These are phyloP conservation scores for Limonius californicus DNA, from an alignment of 1,140 invertebrate species.

Conservation along the genomic window DNA sequence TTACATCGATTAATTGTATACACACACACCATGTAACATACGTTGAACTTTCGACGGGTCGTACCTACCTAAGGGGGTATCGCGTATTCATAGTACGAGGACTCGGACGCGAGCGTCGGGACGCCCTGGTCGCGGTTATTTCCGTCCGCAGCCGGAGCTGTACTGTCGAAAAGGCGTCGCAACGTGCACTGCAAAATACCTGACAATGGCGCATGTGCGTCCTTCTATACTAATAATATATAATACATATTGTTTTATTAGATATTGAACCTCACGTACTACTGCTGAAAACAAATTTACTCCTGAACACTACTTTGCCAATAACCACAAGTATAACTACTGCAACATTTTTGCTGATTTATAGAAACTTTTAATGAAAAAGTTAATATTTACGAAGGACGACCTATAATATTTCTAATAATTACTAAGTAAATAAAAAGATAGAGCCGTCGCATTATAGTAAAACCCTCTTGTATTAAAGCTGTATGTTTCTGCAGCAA, in stretches of 20 bases:
- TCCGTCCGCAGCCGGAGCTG: constrained; percentile 39
- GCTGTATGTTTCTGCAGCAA: too few relatives aligned
- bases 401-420: too few relatives aligned
- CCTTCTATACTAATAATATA: constrained; percentile 3
- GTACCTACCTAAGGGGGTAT: constrained; percentile 39
- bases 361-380: too few relatives aligned
- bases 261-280: too few relatives aligned
- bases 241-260: background rate
- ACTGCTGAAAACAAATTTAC: too few relatives aligned
- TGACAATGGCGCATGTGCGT: constrained; percentile 4
- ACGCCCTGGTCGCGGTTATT: constrained; percentile 36
- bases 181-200: constrained; percentile 6
- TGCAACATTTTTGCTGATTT: too few relatives aligned
- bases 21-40: constrained; percentile 5
- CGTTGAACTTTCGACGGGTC: background rate
- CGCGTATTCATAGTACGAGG: constrained; percentile 28
- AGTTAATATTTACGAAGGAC: too few relatives aligned
- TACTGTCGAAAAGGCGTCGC: constrained; percentile 30
- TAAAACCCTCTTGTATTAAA: too few relatives aligned
- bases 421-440: too few relatives aligned
- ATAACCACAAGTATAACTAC: too few relatives aligned
- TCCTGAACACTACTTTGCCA: too few relatives aligned
- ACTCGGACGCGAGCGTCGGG: constrained; percentile 26
- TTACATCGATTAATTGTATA: background rate
- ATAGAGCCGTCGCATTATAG: too few relatives aligned